phyloP scores from a whole-genome alignment of 2,113 vertebrate species.

The Hippopotamus amphibius region DNA sequence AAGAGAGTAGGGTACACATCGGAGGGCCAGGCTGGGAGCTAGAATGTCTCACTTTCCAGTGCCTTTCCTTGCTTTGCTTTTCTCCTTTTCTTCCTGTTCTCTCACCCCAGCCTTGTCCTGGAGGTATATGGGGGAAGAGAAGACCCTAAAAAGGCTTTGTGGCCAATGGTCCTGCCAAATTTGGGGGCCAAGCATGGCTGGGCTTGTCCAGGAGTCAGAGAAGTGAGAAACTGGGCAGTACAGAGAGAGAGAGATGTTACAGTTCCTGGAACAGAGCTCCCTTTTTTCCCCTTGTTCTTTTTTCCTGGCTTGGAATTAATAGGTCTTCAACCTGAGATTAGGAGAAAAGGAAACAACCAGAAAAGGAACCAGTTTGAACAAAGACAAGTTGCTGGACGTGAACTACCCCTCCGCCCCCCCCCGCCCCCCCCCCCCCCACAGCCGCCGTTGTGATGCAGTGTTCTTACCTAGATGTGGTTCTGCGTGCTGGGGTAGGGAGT shows the following conservation, averaged over 20 bases:
- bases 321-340: slow-evolving; percentile 80
- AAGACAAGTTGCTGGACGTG: slow-evolving; percentile 36
- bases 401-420: neutral
- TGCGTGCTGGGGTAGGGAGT: neutral
- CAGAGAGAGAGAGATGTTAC: slow-evolving; percentile 55
- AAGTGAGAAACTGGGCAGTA: slow-evolving; percentile 55
- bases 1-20: neutral
- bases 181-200: slow-evolving; percentile 27
- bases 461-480: slow-evolving; percentile 39
- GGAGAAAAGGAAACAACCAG: slow-evolving; percentile 76
- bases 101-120: neutral
- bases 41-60: neutral
- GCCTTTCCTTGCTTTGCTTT: neutral
- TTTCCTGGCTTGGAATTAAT: slow-evolving; percentile 78
- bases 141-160: slow-evolving; percentile 67
- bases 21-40: neutral
- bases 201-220: slow-evolving; percentile 61
- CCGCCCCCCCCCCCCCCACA: neutral
- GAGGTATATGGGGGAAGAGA: neutral
- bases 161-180: slow-evolving; percentile 53
- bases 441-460: neutral
- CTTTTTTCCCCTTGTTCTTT: slow-evolving; percentile 50
- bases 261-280: slow-evolving; percentile 72
- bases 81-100: slow-evolving; percentile 7
- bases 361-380: slow-evolving; percentile 80